Percentiles rank a stretch among this genome's conserved stretches.
Conservation (phyloP, 2,888 invertebrate genomes). For the Leucania comma region DNA sequence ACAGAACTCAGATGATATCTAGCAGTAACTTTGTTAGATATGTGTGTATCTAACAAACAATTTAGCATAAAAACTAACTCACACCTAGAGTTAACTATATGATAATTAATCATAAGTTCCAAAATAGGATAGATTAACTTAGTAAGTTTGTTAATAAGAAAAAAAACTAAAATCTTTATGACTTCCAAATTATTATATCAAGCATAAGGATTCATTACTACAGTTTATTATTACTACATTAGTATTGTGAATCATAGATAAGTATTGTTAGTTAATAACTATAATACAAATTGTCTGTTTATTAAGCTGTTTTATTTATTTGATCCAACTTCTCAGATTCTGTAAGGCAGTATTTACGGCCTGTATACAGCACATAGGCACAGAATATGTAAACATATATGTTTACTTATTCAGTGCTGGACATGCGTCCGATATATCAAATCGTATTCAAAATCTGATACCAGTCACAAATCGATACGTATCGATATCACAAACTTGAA, state of each 20-base stretch:
- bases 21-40: conserved; percentile 60
- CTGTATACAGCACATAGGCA: too few relatives aligned
- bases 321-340: not conserved
- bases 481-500: too few relatives aligned
- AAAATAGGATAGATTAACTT: not conserved
- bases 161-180: too few relatives aligned
- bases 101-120: not conserved
- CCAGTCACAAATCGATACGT: too few relatives aligned
- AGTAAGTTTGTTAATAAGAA: not conserved
- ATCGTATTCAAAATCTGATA: too few relatives aligned
- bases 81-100: not conserved
- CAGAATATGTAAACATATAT: too few relatives aligned
- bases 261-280: conserved; percentile 13
- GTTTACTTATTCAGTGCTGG: too few relatives aligned
- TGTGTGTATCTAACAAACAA: conserved; percentile 46
- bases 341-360: too few relatives aligned
- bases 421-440: too few relatives aligned
- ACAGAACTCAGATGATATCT: conserved; percentile 85
- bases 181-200: not conserved
- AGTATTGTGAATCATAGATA: not conserved
- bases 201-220: not conserved
- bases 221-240: not conserved
- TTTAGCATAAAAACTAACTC: too few relatives aligned
- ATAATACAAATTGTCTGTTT: not conserved
- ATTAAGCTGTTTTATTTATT: conserved; percentile 3